Evolutionary conservation across 2,888 invertebrate genomes (phyloP), one percentile per base, ranked within the genome.

Genomic region (Drosophila meridiana): DNA sequence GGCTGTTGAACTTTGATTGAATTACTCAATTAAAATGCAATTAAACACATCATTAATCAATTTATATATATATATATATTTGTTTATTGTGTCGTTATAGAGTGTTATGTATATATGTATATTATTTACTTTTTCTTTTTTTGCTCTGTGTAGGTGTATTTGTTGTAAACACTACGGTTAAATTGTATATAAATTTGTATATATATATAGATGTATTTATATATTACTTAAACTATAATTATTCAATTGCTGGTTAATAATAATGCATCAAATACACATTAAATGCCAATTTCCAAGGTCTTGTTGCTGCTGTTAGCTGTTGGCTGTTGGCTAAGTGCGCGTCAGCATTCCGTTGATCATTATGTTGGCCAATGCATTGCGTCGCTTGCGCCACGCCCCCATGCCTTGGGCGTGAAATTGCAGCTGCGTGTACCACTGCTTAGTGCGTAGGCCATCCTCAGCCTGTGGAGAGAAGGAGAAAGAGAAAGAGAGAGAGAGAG

Each of bases 341-440:
- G 95, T 94, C 80, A 95, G 93, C 96, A 96, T 96, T 59, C 97
- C 97, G 92, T 97, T 98, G 91, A 98, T 98, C 98, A 99, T 98
- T 83, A 99, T 98, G 92, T 99, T 98, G n/a, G 98, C 98, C 87
- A 99, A 94, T 7, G 98, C 99, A 91, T 98, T 98, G 43, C 99
- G 95, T 76, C 98, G 94, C 92, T 97, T 96, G 61, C 98, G 95
- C 99, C 99, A 99, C 8, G 97, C 96, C 69, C 98, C 98, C 82
- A 98, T 96, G 69, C 98, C 97, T 92, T 97, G 97, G 32, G 98
- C 97, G 92, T 98, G 98, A 91, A 96, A 97, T 92, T 98, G 98
- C 62, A 99, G 94, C 89, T 97, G 97, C 28, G 96, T 95, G 93
- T 98, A 97, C 98, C 99, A 99, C 38, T 96, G 95, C 82, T 96